A percentile compares a stretch with the other conserved stretches of the same genome.
Conservation (phyloP, 2,888 invertebrate genomes). For the Cataglyphis albicans region DNA sequence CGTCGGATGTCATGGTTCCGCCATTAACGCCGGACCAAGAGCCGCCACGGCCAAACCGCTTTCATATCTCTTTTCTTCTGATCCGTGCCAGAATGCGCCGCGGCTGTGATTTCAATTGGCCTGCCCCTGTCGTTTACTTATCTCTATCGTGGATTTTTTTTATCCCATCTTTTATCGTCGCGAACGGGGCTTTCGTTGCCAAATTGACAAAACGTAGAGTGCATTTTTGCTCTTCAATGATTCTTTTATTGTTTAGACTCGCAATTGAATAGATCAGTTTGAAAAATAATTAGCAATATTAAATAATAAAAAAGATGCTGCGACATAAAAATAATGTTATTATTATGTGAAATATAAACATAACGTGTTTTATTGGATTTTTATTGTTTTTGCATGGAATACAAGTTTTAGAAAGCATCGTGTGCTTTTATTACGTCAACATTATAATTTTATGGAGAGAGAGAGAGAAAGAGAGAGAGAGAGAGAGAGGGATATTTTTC, state of each 20-base stretch:
- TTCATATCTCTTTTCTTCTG: slow-evolving; percentile 54
- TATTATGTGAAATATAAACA: not conserved
- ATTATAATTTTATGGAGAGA: not conserved
- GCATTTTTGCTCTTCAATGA: not conserved
- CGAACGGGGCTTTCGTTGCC: slow-evolving; percentile 32
- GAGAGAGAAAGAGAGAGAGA: no score
- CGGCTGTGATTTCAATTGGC: slow-evolving; percentile 49
- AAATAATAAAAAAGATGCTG: not conserved
- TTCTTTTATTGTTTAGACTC: not conserved
- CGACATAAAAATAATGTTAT: not conserved
- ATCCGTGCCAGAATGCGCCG: slow-evolving; percentile 35
- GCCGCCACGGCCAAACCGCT: slow-evolving; percentile 48
- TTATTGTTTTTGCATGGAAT: not conserved
- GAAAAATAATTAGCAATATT: not conserved
- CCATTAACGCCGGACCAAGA: slow-evolving; percentile 45
- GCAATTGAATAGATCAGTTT: not conserved
- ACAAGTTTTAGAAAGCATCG: not conserved
- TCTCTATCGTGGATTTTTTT: not conserved
- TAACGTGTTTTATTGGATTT: not conserved
- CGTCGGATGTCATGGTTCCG: slow-evolving; percentile 56
- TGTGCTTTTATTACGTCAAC: not conserved
- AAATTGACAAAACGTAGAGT: slow-evolving; percentile 31
- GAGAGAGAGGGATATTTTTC: not conserved
- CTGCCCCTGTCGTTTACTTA: slow-evolving; percentile 37
- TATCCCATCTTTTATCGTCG: slow-evolving; percentile 3